Evolutionary conservation across 2,113 vertebrate genomes (phyloP), one percentile per base, ranked within the genome.

Genomic region (Melanerpes aurifrons): DNA sequence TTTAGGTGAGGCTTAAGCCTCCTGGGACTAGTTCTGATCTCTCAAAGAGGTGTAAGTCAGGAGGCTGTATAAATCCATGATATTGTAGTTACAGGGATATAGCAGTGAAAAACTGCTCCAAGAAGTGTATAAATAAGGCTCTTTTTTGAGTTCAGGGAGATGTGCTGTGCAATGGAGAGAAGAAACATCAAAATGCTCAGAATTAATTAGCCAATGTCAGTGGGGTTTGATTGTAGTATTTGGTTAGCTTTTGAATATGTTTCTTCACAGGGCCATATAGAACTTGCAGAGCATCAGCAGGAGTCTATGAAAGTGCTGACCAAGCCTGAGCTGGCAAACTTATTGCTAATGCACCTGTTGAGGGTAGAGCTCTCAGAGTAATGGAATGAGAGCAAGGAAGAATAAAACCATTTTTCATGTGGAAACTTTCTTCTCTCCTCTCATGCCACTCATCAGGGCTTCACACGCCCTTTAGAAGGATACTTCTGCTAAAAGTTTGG

Each of bases 1-100:
- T 96, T 93, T 91, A 90, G 76, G 85, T 94, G 76, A 89, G 48
- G 58, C 45, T 5, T 87, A 93, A 96, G 79, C 24, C 91, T 85
- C 89, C n/a, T 80, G 94, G 84, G 94, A 73, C 67, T 45, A 45
- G 67, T 93, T 96, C 56, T 85, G 84, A 79, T 92, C 31, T 89
- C 77, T 86, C 63, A 25, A 82, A 94, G 82, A 92, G 63, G 74
- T 92, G 40, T 29, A 87, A 93, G 69, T 87, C 64, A 67, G 68
- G 57, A 88, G 50, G 70, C 70, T 50, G 47, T 68, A 11, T 81
- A 86, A 90, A 92, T 74, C 73, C 61, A 25, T 62, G 24, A 25
- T 35, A 76, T 67, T 40, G 82, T 18, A 92, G 81, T 85, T 29
- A 18, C 1, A 92, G 86, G 81, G 48, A 67, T 57, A 47, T 6